A percentile compares a stretch with the other conserved stretches of the same genome.
Evolutionary conservation across 2,888 invertebrate genomes (phyloP).

Genomic region (Clunio marinus): DNA sequence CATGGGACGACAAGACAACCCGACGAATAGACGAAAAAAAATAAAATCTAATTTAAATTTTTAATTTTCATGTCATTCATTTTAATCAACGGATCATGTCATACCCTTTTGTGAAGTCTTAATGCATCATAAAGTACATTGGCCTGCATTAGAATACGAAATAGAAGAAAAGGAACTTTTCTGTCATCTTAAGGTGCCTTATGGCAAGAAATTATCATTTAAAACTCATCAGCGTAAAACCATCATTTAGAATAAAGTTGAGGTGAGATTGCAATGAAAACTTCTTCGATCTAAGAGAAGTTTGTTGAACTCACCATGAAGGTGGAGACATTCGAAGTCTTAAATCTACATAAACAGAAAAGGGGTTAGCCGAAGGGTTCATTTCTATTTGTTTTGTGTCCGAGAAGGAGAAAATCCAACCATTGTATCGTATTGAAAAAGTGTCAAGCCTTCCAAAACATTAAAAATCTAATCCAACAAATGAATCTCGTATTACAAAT

Average conservation of each 20-base stretch:
- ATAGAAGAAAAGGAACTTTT: neutral
- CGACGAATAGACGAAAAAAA: neutral
- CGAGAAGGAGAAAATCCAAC: neutral
- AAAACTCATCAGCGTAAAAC: constrained; percentile 23
- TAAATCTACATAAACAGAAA: no score
- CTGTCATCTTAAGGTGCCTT: neutral
- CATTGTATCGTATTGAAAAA: neutral
- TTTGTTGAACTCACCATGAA: no score
- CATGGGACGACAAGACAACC: no score
- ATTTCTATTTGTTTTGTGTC: neutral
- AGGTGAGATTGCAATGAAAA: neutral
- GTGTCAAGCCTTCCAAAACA: constrained; percentile 33
- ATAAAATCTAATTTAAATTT: constrained; percentile 36
- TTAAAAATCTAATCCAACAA: constrained; percentile 18
- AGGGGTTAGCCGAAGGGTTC: neutral
- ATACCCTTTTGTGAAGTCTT: constrained; percentile 19
- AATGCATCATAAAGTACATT: constrained; percentile 25
- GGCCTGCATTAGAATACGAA: neutral
- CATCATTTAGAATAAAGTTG: neutral
- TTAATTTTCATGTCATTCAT: constrained; percentile 30
- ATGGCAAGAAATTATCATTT: constrained; percentile 10
- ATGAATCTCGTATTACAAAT: constrained; percentile 27
- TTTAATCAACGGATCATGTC: constrained; percentile 37
- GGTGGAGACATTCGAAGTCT: no score
- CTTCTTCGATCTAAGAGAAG: no score